Base-by-base conservation (phyloP, 1,140 invertebrate genomes). In the Tetramorium simillimum region DNA sequence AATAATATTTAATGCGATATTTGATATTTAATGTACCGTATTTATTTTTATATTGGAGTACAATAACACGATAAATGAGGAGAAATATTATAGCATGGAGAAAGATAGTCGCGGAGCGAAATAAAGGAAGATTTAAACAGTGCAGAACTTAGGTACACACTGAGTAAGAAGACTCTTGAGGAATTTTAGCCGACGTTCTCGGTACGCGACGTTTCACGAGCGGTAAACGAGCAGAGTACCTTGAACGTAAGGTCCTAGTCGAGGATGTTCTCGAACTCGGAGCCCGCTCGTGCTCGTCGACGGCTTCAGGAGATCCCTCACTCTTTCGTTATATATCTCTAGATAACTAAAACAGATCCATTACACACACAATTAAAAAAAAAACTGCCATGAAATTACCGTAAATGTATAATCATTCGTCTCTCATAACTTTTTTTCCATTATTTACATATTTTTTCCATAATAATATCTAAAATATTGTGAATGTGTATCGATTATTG, bases 161-260 rank as follows among this genome's bases (percentile, higher is more conserved):
- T 69, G 63, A 53, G 46, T 81, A 81, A 69, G 77, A 81, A 81
- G 33, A 81, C 14, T 49, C 46, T 81, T 14, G 77, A 53, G 46
- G 16, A 69, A 81, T 81, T 70, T 81, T 67, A 80, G 33, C 63
- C 46, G 49, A 56, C 46, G 16, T 40, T 2, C n/a, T 53, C 43
- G 28, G 46, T 80, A 24, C 62, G 43, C 76, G 60, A 78, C 43
- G 65, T 80, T 80, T 69, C 46, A 69, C 62, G 33, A 33, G 3
- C 33, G 46, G 28, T 80, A 80, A 69, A 80, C 28, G 37, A 72
- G 65, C 49, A 5, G 10, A 72, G 33, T 95, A 98, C 97, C 98
- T 95, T 98, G 97, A 69, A 99, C 98, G 92, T 98, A 99, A n/a
- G 98, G 98, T 56, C 98, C 98, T 85, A 96, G 96, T 62, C 96